phyloP scores from a whole-genome alignment of 1,140 invertebrate genomes.

The Scylla paramamosain region DNA sequence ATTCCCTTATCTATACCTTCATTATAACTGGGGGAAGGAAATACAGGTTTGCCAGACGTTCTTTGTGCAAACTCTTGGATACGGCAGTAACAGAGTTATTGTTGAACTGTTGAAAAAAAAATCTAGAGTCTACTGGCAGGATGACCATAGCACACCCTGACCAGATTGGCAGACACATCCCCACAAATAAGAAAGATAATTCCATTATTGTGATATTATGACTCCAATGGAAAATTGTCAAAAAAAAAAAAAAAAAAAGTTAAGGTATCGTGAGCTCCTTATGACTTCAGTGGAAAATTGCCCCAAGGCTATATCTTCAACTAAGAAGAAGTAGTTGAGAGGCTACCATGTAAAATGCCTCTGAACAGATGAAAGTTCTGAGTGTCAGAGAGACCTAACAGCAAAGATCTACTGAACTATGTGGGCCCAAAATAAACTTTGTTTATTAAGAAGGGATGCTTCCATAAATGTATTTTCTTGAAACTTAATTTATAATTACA shows the following conservation, averaged over 20 bases:
- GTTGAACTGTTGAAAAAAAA: slow-evolving; percentile 34
- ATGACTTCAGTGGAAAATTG: slow-evolving; percentile 62
- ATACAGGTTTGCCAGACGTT: slow-evolving; percentile 63
- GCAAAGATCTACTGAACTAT: slow-evolving; percentile 43
- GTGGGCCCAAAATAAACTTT: not conserved
- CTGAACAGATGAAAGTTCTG: slow-evolving; percentile 21
- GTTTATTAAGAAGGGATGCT: not conserved
- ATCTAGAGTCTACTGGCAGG: slow-evolving; percentile 30
- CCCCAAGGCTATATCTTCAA: too few relatives aligned
- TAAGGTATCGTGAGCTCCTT: slow-evolving; percentile 44
- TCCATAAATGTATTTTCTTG: slow-evolving; percentile 14
- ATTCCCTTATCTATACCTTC: slow-evolving; percentile 50
- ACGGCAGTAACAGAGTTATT: slow-evolving; percentile 54
- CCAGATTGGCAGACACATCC: slow-evolving; percentile 31
- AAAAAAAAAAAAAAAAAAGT: slow-evolving; percentile 46
- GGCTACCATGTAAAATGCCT: slow-evolving; percentile 45
- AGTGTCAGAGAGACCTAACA: slow-evolving; percentile 3
- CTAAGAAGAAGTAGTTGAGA: slow-evolving; percentile 56
- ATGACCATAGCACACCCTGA: slow-evolving; percentile 32
- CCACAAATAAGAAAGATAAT: slow-evolving; percentile 44
- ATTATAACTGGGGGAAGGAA: slow-evolving; percentile 51
- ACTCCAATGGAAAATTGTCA: too few relatives aligned
- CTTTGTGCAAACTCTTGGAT: slow-evolving; percentile 46
- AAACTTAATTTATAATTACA: too few relatives aligned
- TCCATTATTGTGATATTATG: slow-evolving; percentile 39